These are phyloP conservation scores for Leptinotarsa defecta DNA, from an alignment of 1,140 invertebrate genomes.

Conservation along the genomic window DNA sequence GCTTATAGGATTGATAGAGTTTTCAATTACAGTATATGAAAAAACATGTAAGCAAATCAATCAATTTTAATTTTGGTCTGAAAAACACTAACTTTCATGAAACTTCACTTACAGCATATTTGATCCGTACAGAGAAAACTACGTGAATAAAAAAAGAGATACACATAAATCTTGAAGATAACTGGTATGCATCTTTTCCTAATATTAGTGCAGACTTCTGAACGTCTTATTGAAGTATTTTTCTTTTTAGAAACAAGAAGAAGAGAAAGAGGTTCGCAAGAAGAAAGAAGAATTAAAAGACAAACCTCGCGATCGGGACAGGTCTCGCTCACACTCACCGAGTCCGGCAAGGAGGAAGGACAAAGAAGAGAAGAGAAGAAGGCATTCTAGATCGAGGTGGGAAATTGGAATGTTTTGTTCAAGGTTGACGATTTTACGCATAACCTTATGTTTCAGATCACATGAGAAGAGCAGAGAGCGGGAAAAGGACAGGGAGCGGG, in stretches of 20 bases:
- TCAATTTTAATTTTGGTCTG: no score
- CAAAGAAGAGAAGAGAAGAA: conserved; percentile 52
- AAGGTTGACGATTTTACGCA: background rate
- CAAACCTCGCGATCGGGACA: conserved; percentile 57
- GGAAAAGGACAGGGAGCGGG: conserved; percentile 56
- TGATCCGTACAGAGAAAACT: no score
- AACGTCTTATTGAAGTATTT: background rate
- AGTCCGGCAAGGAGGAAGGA: conserved; percentile 47
- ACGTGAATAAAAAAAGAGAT: background rate
- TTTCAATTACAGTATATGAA: no score
- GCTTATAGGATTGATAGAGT: no score
- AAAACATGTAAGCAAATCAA: no score
- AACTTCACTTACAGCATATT: no score
- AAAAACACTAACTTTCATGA: no score
- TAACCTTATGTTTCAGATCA: conserved; percentile 14
- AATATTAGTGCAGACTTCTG: background rate
- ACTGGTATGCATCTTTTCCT: conserved; percentile 13
- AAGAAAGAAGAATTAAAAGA: conserved; percentile 55
- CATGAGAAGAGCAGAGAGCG: conserved; percentile 43
- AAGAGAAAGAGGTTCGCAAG: conserved; percentile 59
- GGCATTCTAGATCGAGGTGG: conserved; percentile 58
- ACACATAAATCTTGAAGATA: background rate
- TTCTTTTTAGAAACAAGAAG: conserved; percentile 70
- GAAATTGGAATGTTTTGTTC: background rate
- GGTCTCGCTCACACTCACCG: conserved; percentile 54